These are phyloP conservation scores for Acanthopagrus latus DNA, from an alignment of 2,797 vertebrate genomes.

Conservation along the genomic window DNA sequence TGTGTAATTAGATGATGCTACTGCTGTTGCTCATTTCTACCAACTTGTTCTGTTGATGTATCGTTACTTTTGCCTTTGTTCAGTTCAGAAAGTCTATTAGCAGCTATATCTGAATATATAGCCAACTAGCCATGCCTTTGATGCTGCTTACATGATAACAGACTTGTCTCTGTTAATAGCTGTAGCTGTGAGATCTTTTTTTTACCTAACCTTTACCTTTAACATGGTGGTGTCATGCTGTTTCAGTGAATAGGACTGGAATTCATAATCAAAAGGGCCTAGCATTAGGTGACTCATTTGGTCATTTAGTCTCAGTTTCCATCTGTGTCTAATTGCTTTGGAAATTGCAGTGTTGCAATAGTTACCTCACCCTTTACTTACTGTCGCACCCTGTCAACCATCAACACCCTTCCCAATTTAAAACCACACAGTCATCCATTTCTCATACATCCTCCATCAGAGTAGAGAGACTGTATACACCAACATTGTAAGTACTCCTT, in stretches of 20 bases:
- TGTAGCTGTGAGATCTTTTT: too few species aligned
- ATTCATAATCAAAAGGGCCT: not conserved
- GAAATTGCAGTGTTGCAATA: not conserved
- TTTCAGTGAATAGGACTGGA: not conserved
- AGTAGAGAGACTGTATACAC: not conserved
- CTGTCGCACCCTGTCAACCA: slow-evolving; percentile 8
- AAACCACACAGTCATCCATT: not conserved
- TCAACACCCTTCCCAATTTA: not conserved
- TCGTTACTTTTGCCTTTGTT: not conserved
- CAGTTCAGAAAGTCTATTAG: not conserved
- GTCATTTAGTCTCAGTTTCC: not conserved
- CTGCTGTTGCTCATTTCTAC: not conserved
- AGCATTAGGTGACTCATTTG: not conserved
- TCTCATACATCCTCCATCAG: not conserved
- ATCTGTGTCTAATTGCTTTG: not conserved
- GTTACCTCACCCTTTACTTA: not conserved
- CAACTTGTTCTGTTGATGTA: not conserved
- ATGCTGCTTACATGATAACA: too few species aligned
- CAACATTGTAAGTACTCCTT: slow-evolving; percentile 32
- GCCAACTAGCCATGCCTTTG: too few species aligned
- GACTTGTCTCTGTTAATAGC: too few species aligned
- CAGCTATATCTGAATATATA: not conserved
- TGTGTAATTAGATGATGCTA: not conserved
- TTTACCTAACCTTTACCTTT: too few species aligned
- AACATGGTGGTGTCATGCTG: not conserved